Conservation (phyloP, 2,797 vertebrate genomes). For the Enteromius fasciolatus region DNA sequence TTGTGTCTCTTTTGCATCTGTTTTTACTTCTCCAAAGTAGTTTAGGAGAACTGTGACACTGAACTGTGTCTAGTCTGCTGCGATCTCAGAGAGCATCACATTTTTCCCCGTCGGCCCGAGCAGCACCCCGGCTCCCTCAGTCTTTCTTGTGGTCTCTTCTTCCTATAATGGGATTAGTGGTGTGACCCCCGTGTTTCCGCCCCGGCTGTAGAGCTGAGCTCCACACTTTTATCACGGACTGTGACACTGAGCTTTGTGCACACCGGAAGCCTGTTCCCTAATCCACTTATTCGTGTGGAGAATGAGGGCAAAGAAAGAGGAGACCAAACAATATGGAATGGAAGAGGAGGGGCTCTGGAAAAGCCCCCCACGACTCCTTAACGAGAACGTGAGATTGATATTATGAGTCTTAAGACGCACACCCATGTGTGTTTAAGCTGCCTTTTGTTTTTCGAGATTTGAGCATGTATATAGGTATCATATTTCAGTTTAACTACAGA, state of each 20-base stretch:
- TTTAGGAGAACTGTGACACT: not conserved
- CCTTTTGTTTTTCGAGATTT: constrained; percentile 12
- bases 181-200: constrained; percentile 81
- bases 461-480: not conserved
- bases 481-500: not conserved
- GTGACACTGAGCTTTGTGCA: constrained; percentile 86
- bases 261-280: constrained; percentile 79
- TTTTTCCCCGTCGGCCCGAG: not conserved
- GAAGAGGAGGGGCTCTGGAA: constrained; percentile 70
- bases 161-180: constrained; percentile 89
- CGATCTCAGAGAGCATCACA: not conserved
- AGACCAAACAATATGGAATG: constrained; percentile 68
- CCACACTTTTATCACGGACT: constrained; percentile 86
- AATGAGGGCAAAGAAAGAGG: constrained; percentile 73
- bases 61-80: not conserved
- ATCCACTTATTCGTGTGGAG: constrained; percentile 89
- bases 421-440: not conserved
- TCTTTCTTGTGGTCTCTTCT: constrained; percentile 66
- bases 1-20: too few species aligned
- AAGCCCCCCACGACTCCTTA: constrained; percentile 40
- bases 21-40: not conserved
- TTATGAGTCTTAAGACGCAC: constrained; percentile 23
- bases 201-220: constrained; percentile 80
- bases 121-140: constrained; percentile 8
- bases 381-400: constrained; percentile 48